These are phyloP conservation scores for Tachycineta bicolor DNA, from an alignment of 2,113 vertebrate species.

Conservation along the genomic window DNA sequence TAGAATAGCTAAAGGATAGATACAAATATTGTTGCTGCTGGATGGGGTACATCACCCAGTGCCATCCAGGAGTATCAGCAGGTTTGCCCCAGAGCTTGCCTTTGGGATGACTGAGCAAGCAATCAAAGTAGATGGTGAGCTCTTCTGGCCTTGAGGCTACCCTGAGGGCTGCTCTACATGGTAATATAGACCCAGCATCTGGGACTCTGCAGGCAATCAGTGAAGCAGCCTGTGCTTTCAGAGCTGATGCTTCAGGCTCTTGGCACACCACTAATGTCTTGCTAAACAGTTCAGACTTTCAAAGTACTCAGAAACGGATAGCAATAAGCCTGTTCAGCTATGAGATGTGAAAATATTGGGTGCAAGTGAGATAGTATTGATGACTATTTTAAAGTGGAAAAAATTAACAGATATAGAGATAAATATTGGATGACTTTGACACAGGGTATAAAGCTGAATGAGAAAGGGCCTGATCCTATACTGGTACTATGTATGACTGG, in stretches of 20 bases:
- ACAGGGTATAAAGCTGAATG: neutral
- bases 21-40: neutral
- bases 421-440: neutral
- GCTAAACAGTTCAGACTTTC: neutral
- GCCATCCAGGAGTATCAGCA: neutral
- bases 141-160: constrained; percentile 4
- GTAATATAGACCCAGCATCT: neutral
- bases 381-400: neutral
- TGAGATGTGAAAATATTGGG: neutral
- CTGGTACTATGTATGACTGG: neutral
- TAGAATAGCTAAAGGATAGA: neutral
- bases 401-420: neutral
- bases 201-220: neutral
- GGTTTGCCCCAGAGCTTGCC: neutral
- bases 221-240: constrained; percentile 9
- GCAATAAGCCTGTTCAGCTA: neutral
- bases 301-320: neutral
- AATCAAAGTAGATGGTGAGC: neutral
- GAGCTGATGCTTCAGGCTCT: constrained; percentile 1
- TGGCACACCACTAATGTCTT: neutral
- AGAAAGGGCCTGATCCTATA: neutral
- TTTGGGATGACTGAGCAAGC: neutral
- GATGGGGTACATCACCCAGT: neutral
- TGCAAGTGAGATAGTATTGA: neutral
- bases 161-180: neutral